Evolutionary conservation across 30 jellyfish, hydroid and myxozoan genomes (phyloP).

Genomic region (Haliclystus octoradiatus): DNA sequence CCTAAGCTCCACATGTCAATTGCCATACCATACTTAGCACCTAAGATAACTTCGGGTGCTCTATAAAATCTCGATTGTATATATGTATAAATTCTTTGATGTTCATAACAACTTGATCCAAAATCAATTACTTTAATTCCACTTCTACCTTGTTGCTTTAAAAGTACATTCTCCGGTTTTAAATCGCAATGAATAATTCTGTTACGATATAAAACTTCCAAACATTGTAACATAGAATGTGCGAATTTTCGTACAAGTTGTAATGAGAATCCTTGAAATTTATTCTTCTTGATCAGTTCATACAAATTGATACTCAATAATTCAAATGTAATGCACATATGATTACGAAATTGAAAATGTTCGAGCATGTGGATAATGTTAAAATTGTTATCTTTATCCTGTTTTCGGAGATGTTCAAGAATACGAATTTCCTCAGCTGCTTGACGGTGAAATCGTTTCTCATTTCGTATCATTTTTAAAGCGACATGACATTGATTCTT

Average conservation of each 20-base stretch:
- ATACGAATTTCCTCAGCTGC: conserved; percentile 95
- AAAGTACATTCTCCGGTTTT: conserved; percentile 77
- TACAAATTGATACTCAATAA: conserved; percentile 68
- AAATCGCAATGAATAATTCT: conserved; percentile 80
- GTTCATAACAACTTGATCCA: conserved; percentile 97
- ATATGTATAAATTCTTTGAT: conserved; percentile 80
- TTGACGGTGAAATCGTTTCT: conserved; percentile 90
- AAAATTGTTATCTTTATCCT: conserved; percentile 75
- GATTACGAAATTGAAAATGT: conserved; percentile 86
- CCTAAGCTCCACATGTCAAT: conserved; percentile 98
- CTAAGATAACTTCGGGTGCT: conserved; percentile 90
- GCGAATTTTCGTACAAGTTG: conserved; percentile 86
- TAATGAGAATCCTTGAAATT: conserved; percentile 78
- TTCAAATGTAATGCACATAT: conserved; percentile 82
- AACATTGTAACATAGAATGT: conserved; percentile 82
- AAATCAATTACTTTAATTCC: conserved; percentile 84
- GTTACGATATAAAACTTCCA: conserved; percentile 71
- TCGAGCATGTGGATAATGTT: conserved; percentile 84
- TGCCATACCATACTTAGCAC: conserved; percentile 93
- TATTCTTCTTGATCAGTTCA: conserved; percentile 77
- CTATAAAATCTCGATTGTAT: conserved; percentile 84
- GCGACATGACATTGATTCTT: conserved; percentile 83
- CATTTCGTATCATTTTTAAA: conserved; percentile 72
- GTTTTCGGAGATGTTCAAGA: conserved; percentile 74
- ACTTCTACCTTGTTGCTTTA: conserved; percentile 89